Evolutionary conservation across 2,888 invertebrate genomes (phyloP).

Genomic region (Hemicrepidius hirtus): DNA sequence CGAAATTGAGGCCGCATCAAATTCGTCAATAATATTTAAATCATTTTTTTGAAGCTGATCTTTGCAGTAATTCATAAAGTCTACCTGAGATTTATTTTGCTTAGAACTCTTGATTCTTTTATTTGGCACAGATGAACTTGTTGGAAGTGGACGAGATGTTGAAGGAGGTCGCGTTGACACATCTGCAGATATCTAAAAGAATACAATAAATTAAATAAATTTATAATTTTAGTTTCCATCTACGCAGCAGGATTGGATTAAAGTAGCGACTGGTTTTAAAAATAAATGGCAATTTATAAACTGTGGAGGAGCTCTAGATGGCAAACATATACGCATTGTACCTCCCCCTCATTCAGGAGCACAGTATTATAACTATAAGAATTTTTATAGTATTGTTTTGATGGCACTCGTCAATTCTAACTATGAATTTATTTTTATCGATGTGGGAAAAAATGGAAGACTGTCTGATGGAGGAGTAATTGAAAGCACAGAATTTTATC

Average conservation of each 20-base stretch:
- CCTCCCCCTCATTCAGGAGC: conserved; percentile 56
- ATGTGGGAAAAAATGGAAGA: conserved; percentile 55
- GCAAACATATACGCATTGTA: conserved; percentile 48
- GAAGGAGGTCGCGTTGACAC: too few relatives aligned
- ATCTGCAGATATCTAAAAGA: too few relatives aligned
- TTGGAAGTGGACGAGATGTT: too few relatives aligned
- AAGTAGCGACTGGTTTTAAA: conserved; percentile 26
- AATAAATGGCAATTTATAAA: conserved; percentile 55
- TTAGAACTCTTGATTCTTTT: too few relatives aligned
- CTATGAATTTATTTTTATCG: conserved; percentile 50
- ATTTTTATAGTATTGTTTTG: conserved; percentile 50
- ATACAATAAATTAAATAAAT: too few relatives aligned
- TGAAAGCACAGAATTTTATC: conserved; percentile 43
- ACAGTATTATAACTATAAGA: conserved; percentile 63
- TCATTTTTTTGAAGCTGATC: too few relatives aligned
- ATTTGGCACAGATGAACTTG: too few relatives aligned
- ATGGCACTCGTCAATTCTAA: conserved; percentile 53
- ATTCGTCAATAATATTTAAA: too few relatives aligned
- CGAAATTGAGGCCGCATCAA: too few relatives aligned
- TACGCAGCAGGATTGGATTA: conserved; percentile 48
- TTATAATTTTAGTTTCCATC: conserved; percentile 49
- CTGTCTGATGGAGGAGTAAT: conserved; percentile 54
- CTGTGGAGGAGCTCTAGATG: conserved; percentile 58
- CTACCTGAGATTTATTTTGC: too few relatives aligned
- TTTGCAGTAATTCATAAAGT: too few relatives aligned